These are phyloP conservation scores for Balanococcus diminutus DNA, from an alignment of 2,888 invertebrate genomes.

Conservation along the genomic window DNA sequence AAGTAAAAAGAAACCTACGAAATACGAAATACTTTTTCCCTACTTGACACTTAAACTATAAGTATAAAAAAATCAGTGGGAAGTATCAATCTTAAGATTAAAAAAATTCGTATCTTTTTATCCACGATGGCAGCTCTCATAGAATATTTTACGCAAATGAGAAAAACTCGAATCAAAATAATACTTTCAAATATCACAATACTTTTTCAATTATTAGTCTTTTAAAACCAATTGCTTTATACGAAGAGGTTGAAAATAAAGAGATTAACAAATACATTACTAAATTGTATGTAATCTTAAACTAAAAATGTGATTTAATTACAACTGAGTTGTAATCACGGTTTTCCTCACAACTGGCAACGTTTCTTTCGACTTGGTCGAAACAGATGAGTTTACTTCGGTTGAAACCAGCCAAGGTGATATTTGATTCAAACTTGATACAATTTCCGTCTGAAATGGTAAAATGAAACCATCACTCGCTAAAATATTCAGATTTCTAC, in stretches of 20 bases:
- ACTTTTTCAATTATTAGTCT: slow-evolving; percentile 6
- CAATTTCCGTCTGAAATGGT: slow-evolving; percentile 66
- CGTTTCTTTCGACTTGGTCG: slow-evolving; percentile 43
- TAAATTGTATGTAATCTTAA: background rate
- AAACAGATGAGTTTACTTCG: slow-evolving; percentile 37
- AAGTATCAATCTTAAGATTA: background rate
- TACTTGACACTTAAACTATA: background rate
- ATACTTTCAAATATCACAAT: slow-evolving; percentile 39
- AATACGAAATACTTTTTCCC: background rate
- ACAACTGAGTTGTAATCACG: slow-evolving; percentile 85
- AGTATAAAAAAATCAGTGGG: slow-evolving; percentile 8
- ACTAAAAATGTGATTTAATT: slow-evolving; percentile 59
- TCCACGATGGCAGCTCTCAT: background rate
- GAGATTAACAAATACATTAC: background rate
- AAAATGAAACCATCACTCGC: slow-evolving; percentile 56
- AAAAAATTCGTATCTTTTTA: background rate
- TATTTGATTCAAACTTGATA: slow-evolving; percentile 71
- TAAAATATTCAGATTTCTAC: background rate
- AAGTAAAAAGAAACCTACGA: background rate
- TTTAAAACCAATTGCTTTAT: background rate
- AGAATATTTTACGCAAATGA: background rate
- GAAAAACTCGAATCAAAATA: background rate
- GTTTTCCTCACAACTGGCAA: slow-evolving; percentile 79
- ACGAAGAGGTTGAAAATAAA: background rate
- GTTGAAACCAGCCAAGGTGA: slow-evolving; percentile 79